Base-by-base conservation (phyloP, 2,797 vertebrate species). In the Neosilurus hyrtlii region DNA sequence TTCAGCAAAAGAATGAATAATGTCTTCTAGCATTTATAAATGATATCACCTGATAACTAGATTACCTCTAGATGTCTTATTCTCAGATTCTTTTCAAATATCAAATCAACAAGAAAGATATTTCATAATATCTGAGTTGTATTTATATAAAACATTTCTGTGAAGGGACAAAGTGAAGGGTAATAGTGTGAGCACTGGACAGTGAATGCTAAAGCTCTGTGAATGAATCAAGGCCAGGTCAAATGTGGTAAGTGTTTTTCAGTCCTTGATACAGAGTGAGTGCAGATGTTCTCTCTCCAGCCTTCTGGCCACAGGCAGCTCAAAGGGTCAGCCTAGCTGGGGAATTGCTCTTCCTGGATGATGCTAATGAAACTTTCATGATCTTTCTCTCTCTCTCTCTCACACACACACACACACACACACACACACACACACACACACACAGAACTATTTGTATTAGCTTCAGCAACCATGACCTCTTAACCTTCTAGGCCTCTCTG, bases 261-360 rank as follows among this genome's bases (percentile, higher is more conserved):
- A 91, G 88, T 93, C 89, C 90, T 91, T 90, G 87, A 56, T 86
- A 87, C 92, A 91, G 81, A 77, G 90, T 93, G 91, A 81, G 84
- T 84, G 66, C 83, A 83, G 57, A 86, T 85, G 79, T 79, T 89
- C 65, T 81, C 83, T 85, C 51, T 75, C 43, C 43, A 72, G 82
- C 82, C 85, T 71, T 54, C 62, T 81, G 90, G 92, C 91, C 90
- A 86, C 22, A 18, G 89, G 87, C 88, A 90, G 90, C 84, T 86
- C 85, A 62, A 66, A 87, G 84, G 94, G 93, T 95, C 94, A 92
- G 65, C 56, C 88, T 88, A 59, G 72, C 22, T 75, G 54, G 56
- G 18, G 54, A 75, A 75, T 75, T 75, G 71, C 24, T 73, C 72
- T 75, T 75, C 26, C 54, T 59, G 5, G 26, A 30, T 20, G 18